phyloP scores from a whole-genome alignment of 2,888 invertebrate species.

The Nezara viridula region DNA sequence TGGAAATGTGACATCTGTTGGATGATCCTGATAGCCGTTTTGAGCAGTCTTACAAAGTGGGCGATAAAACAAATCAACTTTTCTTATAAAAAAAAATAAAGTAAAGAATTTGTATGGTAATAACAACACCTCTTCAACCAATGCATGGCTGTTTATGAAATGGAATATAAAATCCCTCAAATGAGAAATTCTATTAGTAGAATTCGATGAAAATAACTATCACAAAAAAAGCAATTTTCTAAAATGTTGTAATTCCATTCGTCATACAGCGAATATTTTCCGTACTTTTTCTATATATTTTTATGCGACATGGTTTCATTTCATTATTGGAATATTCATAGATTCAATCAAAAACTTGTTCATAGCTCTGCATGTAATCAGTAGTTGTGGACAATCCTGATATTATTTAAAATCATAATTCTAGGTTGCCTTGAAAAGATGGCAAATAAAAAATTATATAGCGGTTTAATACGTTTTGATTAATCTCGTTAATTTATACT shows the following conservation, averaged over 20 bases:
- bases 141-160: background rate
- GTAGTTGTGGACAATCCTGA: background rate
- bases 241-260: too few relatives aligned
- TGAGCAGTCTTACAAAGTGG: background rate
- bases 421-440: background rate
- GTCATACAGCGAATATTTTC: too few relatives aligned
- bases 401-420: conserved; percentile 2
- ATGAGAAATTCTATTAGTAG: background rate
- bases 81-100: background rate
- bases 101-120: background rate
- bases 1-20: background rate
- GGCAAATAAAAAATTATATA: background rate
- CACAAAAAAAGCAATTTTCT: too few relatives aligned
- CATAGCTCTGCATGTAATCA: background rate
- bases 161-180: too few relatives aligned
- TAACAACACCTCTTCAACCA: background rate
- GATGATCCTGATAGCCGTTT: background rate
- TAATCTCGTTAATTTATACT: background rate
- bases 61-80: background rate
- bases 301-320: background rate
- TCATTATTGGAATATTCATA: background rate
- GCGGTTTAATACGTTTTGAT: background rate
- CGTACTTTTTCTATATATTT: too few relatives aligned
- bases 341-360: background rate
- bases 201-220: too few relatives aligned